Evolutionary conservation across 2,888 invertebrate species (phyloP).

Genomic region (Drosophila testacea): DNA sequence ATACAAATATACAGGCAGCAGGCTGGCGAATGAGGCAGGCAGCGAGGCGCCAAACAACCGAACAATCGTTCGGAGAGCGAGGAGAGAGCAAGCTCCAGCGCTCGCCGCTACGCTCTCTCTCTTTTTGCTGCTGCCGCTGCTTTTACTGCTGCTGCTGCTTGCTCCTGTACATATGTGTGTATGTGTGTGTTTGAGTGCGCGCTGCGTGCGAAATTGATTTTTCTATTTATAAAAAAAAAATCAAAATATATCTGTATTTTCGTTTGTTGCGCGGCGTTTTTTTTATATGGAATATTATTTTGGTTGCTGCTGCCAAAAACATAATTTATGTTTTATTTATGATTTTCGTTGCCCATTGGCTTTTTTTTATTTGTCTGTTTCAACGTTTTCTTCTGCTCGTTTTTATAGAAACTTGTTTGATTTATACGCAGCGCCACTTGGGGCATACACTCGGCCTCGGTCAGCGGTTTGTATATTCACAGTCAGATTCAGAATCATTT

Average conservation of each 20-base stretch:
- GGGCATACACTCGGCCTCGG: constrained; percentile 49
- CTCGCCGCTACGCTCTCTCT: constrained; percentile 27
- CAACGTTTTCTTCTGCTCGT: constrained; percentile 32
- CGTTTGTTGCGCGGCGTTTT: constrained; percentile 61
- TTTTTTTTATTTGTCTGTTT: constrained; percentile 32
- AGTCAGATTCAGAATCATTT: constrained; percentile 16
- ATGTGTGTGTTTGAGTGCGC: constrained; percentile 47
- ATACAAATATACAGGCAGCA: constrained; percentile 31
- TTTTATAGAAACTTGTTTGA: constrained; percentile 76
- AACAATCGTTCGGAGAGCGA: constrained; percentile 28
- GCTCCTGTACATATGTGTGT: constrained; percentile 35
- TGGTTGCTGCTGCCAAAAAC: constrained; percentile 67
- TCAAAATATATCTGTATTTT: constrained; percentile 77
- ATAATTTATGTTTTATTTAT: constrained; percentile 79
- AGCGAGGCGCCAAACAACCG: constrained; percentile 63
- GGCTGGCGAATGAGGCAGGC: constrained; percentile 60
- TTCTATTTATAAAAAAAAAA: constrained; percentile 81
- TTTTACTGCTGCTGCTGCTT: constrained; percentile 32
- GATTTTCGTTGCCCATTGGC: constrained; percentile 59
- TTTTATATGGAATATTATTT: constrained; percentile 54
- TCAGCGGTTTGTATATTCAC: constrained; percentile 9
- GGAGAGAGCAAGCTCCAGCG: constrained; percentile 44
- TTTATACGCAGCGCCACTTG: constrained; percentile 71
- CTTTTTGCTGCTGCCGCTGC: constrained; percentile 30
- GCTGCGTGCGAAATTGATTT: constrained; percentile 81